These are phyloP conservation scores for Chionis minor DNA, from an alignment of 2,113 vertebrate genomes.

Conservation along the genomic window DNA sequence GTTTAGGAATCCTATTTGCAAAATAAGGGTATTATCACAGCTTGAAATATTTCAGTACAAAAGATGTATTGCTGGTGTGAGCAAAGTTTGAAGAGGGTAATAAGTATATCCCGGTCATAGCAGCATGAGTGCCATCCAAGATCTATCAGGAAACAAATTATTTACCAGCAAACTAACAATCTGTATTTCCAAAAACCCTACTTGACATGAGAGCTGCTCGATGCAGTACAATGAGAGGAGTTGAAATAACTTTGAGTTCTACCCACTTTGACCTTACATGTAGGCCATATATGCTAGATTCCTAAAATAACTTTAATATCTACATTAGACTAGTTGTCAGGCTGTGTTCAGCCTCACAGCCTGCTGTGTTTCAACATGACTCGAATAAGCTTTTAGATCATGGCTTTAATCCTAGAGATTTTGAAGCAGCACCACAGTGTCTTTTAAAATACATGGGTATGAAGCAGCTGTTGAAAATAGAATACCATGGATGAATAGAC, in stretches of 20 bases:
- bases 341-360: background rate
- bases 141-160: background rate
- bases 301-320: slow-evolving; percentile 39
- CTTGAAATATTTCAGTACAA: background rate
- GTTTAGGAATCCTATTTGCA: background rate
- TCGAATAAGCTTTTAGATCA: slow-evolving; percentile 22
- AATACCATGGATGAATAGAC: background rate
- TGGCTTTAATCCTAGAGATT: slow-evolving; percentile 41
- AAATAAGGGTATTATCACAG: background rate
- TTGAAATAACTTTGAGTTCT: background rate
- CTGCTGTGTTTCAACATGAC: slow-evolving; percentile 16
- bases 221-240: background rate
- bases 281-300: background rate
- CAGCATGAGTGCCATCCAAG: background rate
- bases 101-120: background rate
- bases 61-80: background rate
- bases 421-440: background rate
- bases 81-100: background rate
- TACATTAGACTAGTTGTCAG: background rate
- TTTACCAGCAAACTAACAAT: background rate
- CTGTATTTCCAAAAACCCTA: background rate
- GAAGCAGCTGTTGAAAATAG: slow-evolving; percentile 49
- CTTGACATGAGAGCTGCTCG: background rate
- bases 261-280: background rate
- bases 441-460: background rate